Evolutionary conservation across 2,888 invertebrate species (phyloP), one percentile per base, ranked within the genome.

Genomic region (Psylliodes chrysocephalus): DNA sequence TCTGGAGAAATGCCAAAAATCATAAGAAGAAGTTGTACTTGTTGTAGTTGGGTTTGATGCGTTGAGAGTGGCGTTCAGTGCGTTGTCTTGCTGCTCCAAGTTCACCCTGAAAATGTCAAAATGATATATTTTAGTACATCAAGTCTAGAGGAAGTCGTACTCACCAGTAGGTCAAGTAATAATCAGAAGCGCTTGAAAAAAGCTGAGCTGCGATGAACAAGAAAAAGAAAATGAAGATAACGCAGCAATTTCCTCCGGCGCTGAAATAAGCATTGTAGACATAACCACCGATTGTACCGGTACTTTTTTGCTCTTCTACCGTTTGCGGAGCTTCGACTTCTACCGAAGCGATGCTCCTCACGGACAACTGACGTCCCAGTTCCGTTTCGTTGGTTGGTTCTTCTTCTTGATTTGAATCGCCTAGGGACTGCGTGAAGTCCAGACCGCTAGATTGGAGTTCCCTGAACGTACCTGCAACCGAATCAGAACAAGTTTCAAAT

Each of bases 101-200:
- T 79, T 78, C 4, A 78, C 77, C 79, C 78, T 78, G 49, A 52
- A 75, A 72, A 63, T 17, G 38, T 38, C 4, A 12, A 14, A 6
- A 22, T n/a, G n/a, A n/a, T n/a, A n/a, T n/a, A n/a, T n/a, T n/a
- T n/a, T n/a, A n/a, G n/a, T n/a, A n/a, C n/a, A n/a, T n/a, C n/a
- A n/a, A n/a, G n/a, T n/a, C n/a, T n/a, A n/a, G n/a, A n/a, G n/a
- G n/a, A n/a, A n/a, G n/a, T n/a, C n/a, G n/a, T 4, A 59, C 82
- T 84, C 74, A 90, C 93, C 93, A 94, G 76, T 87, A 90, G 2
- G 91, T 88, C 3, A 94, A 88, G 84, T 92, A 94, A 83, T 90
- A 94, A 79, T 95, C 95, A 0, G 91, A 89, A 15, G 88, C 87
- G n/a, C 93, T 94, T 0, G 91, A 92, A 51, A 91, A 83, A 5